Percentiles rank a stretch among this genome's conserved stretches.
phyloP scores from a whole-genome alignment of 2,797 vertebrate genomes.

The Lepilemur ruficaudatus region DNA sequence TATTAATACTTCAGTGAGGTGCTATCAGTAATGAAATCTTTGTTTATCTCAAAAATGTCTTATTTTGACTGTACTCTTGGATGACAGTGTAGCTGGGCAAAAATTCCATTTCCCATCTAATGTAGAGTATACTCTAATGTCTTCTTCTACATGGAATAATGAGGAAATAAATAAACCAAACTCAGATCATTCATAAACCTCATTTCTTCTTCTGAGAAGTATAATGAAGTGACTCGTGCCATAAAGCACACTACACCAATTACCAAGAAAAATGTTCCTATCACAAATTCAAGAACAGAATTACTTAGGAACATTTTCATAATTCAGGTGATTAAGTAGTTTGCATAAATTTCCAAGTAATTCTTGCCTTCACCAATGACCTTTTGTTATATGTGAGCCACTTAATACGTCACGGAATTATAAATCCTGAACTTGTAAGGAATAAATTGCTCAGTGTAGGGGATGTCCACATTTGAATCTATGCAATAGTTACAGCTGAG shows the following conservation, averaged over 20 bases:
- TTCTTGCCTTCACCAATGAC: conserved; percentile 28
- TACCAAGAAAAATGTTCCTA: conserved; percentile 24
- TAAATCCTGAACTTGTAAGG: neutral
- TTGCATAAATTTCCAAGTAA: conserved; percentile 37
- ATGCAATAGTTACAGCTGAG: neutral
- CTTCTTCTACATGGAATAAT: neutral
- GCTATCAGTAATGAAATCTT: neutral
- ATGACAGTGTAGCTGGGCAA: neutral
- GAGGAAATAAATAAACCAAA: conserved; percentile 2
- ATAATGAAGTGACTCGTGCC: neutral
- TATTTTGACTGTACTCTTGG: neutral
- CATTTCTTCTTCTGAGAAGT: conserved; percentile 8
- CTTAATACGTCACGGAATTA: neutral
- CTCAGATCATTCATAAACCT: neutral
- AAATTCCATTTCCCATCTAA: neutral
- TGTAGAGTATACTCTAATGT: neutral
- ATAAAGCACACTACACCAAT: neutral
- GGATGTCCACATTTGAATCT: neutral
- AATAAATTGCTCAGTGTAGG: neutral
- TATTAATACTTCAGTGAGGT: neutral
- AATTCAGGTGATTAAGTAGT: conserved; percentile 51
- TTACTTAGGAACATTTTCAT: conserved; percentile 35
- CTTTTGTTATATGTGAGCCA: neutral
- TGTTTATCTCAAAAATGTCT: neutral
- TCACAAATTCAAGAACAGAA: neutral